These are phyloP conservation scores for Poecilia wingei DNA, from an alignment of 2,797 vertebrate species.

Conservation along the genomic window DNA sequence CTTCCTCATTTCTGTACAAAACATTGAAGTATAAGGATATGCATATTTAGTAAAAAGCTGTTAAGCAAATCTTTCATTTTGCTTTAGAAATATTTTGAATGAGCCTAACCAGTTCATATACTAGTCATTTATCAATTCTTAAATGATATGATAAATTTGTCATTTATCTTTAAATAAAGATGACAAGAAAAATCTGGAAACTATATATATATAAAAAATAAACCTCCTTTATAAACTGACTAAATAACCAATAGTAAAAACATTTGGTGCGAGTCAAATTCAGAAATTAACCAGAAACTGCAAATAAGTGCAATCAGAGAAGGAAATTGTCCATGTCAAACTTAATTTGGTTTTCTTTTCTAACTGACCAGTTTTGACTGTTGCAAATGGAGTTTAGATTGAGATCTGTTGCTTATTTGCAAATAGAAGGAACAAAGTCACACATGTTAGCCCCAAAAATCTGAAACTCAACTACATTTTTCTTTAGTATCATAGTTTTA, in stretches of 20 bases:
- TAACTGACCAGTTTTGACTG: neutral
- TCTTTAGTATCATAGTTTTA: neutral
- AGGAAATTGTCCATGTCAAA: neutral
- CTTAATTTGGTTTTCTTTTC: neutral
- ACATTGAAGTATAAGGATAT: neutral
- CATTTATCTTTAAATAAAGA: neutral
- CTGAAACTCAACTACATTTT: neutral
- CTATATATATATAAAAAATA: neutral
- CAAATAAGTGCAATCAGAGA: neutral
- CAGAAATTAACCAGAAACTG: neutral
- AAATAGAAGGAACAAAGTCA: neutral
- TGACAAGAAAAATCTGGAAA: neutral
- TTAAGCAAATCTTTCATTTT: neutral
- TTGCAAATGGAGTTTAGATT: neutral
- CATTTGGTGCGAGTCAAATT: neutral
- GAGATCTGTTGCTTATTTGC: neutral
- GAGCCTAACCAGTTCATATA: neutral
- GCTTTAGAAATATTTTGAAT: neutral
- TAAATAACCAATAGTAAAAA: neutral
- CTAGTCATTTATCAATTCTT: neutral
- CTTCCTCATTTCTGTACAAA: neutral
- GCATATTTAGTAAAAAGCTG: neutral
- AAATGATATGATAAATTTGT: neutral
- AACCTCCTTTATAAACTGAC: neutral
- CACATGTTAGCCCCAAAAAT: neutral